Base-by-base conservation (phyloP, 53 echinoderm and acorn worm species). In the Luidia sarsii region DNA sequence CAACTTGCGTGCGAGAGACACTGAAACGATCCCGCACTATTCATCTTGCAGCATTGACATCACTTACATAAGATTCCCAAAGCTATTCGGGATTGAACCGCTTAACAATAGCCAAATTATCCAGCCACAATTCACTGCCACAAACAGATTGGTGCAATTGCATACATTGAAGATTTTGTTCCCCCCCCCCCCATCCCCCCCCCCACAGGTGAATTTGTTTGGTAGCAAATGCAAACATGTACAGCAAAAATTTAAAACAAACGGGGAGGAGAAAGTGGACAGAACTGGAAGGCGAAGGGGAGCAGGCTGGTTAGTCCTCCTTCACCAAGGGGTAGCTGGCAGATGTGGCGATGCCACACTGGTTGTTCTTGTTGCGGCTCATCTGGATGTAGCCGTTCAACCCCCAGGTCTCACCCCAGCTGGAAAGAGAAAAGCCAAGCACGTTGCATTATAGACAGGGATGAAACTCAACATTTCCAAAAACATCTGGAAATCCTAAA, bases 241-340 rank as follows among this genome's bases (percentile, higher is more conserved):
- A 1, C 24, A 28, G 56, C 8, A 56, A 56, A 25, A 56, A 23
- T 11, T 23, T 7, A 23, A 2, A 23, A 28, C 56, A 22, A 0
- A 56, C 3, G 23, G 3, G 10, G 23, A 2, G 24, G 10, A 23
- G 10, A 22, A 10, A 7, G 8, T 23, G 56, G n/a, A n/a, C n/a
- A n/a, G n/a, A n/a, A n/a, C n/a, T n/a, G n/a, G n/a, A n/a, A n/a
- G 66, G 16, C 3, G 20, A 53, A 21, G 34, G 62, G 62, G 16
- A 31, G 72, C 23, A 14, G 3, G 19, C 14, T 53, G 22, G 5
- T 15, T 53, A 21, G 57, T 25, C 28, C 1, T 75, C 53, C 75
- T 19, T 84, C 37, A 89, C 89, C 57, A 89, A 48, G 21, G 89
- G 89, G 64, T 89, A 89, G 80, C 89, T 89, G 80, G 89, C 84